These are phyloP conservation scores for Gambusia holbrooki DNA, from an alignment of 2,113 vertebrate species.

Conservation along the genomic window DNA sequence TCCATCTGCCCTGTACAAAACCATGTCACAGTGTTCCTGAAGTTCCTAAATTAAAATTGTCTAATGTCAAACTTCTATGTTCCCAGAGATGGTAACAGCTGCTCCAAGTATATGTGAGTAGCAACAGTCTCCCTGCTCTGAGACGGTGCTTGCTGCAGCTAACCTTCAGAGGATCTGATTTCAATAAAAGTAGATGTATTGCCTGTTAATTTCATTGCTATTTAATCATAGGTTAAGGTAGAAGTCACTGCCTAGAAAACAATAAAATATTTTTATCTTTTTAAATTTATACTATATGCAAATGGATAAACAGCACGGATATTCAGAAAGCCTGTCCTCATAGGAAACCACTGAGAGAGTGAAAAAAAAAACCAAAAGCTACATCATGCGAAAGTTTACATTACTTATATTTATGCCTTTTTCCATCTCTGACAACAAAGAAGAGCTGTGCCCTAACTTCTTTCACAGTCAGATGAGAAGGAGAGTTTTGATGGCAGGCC, in stretches of 20 bases:
- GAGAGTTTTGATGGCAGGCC: not conserved
- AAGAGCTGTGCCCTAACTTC: not conserved
- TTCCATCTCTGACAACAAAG: slow-evolving; percentile 12
- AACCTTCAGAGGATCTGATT: not conserved
- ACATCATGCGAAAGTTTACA: not conserved
- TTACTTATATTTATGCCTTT: slow-evolving; percentile 7
- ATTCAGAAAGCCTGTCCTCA: not conserved
- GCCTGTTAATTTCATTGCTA: not conserved
- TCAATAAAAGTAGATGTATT: not conserved
- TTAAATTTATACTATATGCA: not conserved
- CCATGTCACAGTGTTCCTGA: not conserved
- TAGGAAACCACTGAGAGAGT: not conserved
- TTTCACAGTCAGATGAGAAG: slow-evolving; percentile 11
- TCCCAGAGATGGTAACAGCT: too few relatives aligned
- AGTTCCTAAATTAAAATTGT: not conserved
- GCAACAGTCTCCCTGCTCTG: not conserved
- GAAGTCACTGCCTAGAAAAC: not conserved
- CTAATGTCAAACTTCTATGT: too few relatives aligned
- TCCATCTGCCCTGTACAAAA: not conserved
- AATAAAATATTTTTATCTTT: too few relatives aligned
- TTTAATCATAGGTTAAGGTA: not conserved
- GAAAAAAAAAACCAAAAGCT: not conserved
- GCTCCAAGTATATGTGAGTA: too few relatives aligned
- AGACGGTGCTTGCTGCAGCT: not conserved
- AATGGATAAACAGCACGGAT: not conserved